Percentiles rank a stretch among this genome's conserved stretches.
Conservation (phyloP, 92 coral and sea anemone genomes). For the Actinostola sp. region DNA sequence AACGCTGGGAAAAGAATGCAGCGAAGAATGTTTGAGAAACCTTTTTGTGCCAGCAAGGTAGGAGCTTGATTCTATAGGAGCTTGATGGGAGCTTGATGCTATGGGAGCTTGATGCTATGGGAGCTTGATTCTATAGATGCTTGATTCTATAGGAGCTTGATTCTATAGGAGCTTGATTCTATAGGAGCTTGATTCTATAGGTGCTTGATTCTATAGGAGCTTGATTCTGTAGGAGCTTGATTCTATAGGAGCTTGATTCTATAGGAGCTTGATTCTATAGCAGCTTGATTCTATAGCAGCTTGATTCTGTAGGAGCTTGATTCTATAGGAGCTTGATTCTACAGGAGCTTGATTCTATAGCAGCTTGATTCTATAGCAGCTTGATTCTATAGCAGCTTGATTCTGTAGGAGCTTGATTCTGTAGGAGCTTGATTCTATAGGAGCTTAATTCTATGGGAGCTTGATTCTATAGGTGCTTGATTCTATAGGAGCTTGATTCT, state of each 20-base stretch:
- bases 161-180: neutral
- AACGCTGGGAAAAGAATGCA: conserved; percentile 45
- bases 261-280: neutral
- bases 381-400: conserved; percentile 12
- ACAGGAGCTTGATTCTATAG: neutral
- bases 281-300: conserved; percentile 6
- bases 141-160: neutral
- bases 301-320: neutral
- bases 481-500: conserved; percentile 12
- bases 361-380: neutral
- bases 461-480: neutral
- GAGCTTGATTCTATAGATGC: neutral
- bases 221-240: neutral
- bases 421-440: conserved; percentile 11
- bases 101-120: neutral
- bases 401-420: neutral
- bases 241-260: neutral
- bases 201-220: too few relatives aligned
- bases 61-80: neutral
- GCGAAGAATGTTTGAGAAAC: conserved; percentile 80
- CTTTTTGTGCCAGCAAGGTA: conserved; percentile 92
- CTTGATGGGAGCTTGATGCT: neutral
- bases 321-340: neutral
- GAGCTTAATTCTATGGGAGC: neutral
- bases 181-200: neutral